Base-by-base conservation (phyloP, 2,888 invertebrate species). In the Nemoura dubitans region DNA sequence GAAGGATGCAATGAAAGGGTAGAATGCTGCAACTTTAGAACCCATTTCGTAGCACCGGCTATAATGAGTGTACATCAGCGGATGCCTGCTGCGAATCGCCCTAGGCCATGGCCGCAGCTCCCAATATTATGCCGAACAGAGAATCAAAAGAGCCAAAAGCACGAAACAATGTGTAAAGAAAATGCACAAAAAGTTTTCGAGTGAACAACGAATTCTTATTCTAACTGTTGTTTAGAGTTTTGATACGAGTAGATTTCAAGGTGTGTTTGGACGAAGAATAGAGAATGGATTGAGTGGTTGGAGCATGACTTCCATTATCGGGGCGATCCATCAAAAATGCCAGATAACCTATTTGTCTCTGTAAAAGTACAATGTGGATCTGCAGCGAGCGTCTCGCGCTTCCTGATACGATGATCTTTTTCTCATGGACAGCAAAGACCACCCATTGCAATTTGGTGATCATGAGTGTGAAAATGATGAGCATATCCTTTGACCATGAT, bases 31-130 rank as follows among this genome's bases (percentile, higher is more conserved):
- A 78, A 81, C 81, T 28, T 81, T 81, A 81, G 28, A 30, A 81
- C 28, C 81, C 27, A 81, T 81, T 81, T 81, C 30, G 28, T 30
- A 81, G 27, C 36, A 36, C 36, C 81, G 81, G 81, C 29, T 30
- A 84, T 84, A 84, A 84, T 84, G 84, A 76, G 84, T 25, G 84
- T 28, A 27, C 26, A 84, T 81, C 81, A 81, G 29, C 29, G 28
- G 81, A 25, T n/a, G 28, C 76, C 59, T 28, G 59, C 84, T 84
- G 59, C 3, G 59, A 27, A n/a, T 27, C 28, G 81, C 29, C 81
- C 81, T 26, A 78, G 78, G 78, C 78, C 26, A 25, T 78, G 26
- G 78, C 10, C 81, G 81, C 28, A 81, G 29, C 81, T 29, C 29
- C 81, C 81, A 81, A 81, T n/a, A 81, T 59, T 59, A 59, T 59